A percentile compares a stretch with the other conserved stretches of the same genome.
These are phyloP conservation scores for Engystomops pustulosus DNA, from an alignment of 2,113 vertebrate genomes.

Conservation along the genomic window DNA sequence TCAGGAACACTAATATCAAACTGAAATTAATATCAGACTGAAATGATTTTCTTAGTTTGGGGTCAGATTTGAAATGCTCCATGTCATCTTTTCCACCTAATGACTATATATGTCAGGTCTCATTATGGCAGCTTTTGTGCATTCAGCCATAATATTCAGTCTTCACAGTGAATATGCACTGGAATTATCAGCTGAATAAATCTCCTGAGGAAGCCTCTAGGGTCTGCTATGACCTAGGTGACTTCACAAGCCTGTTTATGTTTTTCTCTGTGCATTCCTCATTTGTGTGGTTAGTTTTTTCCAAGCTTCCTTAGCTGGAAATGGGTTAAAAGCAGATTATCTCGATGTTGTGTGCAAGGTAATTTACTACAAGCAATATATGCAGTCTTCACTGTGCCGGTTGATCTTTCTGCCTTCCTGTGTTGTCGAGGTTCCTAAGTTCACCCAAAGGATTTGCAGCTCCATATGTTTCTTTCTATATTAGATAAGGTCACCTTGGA, in stretches of 20 bases:
- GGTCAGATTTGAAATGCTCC: not conserved
- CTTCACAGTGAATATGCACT: not conserved
- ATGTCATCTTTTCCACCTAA: not conserved
- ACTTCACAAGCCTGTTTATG: constrained; percentile 15
- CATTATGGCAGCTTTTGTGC: not conserved
- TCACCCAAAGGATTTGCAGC: constrained; percentile 50
- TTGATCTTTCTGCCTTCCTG: constrained; percentile 35
- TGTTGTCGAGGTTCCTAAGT: constrained; percentile 13
- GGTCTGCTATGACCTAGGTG: constrained; percentile 9
- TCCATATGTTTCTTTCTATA: constrained; percentile 47
- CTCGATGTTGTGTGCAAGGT: constrained; percentile 42
- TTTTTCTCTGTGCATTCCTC: constrained; percentile 4
- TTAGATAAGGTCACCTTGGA: constrained; percentile 38
- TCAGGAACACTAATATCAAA: not conserved
- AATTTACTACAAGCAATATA: constrained; percentile 39
- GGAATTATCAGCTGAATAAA: constrained; percentile 32
- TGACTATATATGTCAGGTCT: constrained; percentile 28
- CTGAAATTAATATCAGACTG: not conserved
- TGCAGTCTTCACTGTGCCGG: constrained; percentile 17
- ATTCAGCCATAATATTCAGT: not conserved
- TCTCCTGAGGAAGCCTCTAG: not conserved
- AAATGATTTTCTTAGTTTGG: not conserved
- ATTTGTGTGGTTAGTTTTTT: constrained; percentile 31
- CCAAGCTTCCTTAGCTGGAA: constrained; percentile 21
- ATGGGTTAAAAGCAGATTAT: constrained; percentile 52